Conservation (phyloP, 2,888 invertebrate genomes). For the Mimachlamys varia region DNA sequence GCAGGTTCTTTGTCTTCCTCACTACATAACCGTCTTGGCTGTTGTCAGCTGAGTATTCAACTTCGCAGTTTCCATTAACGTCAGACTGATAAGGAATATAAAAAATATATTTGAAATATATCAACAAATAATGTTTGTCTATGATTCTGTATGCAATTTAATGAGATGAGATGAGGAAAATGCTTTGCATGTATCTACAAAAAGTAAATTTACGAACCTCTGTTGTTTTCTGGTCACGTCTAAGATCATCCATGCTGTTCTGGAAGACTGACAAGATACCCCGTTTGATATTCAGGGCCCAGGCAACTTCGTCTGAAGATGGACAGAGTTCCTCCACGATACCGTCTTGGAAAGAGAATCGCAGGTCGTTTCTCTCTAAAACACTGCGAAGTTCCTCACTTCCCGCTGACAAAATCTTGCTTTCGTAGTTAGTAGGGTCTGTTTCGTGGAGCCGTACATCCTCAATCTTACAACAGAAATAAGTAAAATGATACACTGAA, state of each 20-base stretch:
- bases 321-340: constrained; percentile 90
- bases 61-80: constrained; percentile 91
- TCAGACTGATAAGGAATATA: constrained; percentile 84
- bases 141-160: too few relatives aligned
- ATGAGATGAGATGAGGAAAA: neutral
- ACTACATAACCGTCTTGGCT: constrained; percentile 68
- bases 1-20: constrained; percentile 76
- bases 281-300: constrained; percentile 94
- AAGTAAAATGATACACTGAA: too few relatives aligned
- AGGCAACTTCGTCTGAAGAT: constrained; percentile 90
- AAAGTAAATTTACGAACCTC: constrained; percentile 67
- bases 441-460: constrained; percentile 78
- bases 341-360: constrained; percentile 91
- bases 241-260: constrained; percentile 93
- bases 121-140: too few relatives aligned
- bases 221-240: constrained; percentile 82
- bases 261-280: constrained; percentile 94
- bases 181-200: too few relatives aligned
- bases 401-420: constrained; percentile 52
- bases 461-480: constrained; percentile 68
- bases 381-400: constrained; percentile 80
- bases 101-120: neutral
- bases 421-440: constrained; percentile 64
- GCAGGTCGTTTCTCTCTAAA: constrained; percentile 88
- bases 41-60: constrained; percentile 85